These are phyloP conservation scores for Timema podura DNA, from an alignment of 2,888 invertebrate species.

Conservation along the genomic window DNA sequence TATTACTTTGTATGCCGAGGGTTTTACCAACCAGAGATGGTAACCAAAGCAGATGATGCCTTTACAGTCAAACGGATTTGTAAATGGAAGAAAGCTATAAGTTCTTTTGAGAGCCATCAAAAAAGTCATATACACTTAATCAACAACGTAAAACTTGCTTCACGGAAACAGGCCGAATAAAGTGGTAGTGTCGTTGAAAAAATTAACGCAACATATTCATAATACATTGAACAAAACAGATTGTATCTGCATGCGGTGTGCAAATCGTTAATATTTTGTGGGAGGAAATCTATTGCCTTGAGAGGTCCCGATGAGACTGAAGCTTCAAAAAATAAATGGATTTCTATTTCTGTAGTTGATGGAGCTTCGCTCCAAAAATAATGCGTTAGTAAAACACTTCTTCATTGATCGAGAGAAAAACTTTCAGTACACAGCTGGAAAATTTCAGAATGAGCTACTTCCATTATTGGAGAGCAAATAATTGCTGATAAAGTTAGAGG, in stretches of 20 bases:
- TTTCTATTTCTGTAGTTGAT: background rate
- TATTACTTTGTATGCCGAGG: background rate
- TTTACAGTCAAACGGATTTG: slow-evolving; percentile 3
- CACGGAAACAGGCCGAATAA: background rate
- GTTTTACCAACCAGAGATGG: background rate
- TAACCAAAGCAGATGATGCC: background rate
- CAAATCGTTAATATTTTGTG: background rate
- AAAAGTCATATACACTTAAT: background rate
- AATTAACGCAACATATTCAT: background rate
- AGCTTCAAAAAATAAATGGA: background rate
- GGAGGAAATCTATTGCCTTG: background rate
- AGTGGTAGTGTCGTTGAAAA: background rate
- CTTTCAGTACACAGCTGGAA: slow-evolving; percentile 1
- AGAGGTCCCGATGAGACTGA: background rate
- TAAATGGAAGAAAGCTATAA: background rate
- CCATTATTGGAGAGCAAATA: slow-evolving; percentile 8
- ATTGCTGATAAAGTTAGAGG: too few species aligned
- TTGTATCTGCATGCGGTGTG: slow-evolving; percentile 3
- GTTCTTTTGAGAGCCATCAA: background rate
- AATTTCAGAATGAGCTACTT: background rate
- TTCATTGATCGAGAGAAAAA: background rate
- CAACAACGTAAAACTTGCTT: background rate
- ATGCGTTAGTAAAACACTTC: background rate
- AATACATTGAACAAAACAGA: slow-evolving; percentile 4
- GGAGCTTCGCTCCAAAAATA: background rate